phyloP scores from a whole-genome alignment of 2,888 invertebrate species.

The Pteria penguin region DNA sequence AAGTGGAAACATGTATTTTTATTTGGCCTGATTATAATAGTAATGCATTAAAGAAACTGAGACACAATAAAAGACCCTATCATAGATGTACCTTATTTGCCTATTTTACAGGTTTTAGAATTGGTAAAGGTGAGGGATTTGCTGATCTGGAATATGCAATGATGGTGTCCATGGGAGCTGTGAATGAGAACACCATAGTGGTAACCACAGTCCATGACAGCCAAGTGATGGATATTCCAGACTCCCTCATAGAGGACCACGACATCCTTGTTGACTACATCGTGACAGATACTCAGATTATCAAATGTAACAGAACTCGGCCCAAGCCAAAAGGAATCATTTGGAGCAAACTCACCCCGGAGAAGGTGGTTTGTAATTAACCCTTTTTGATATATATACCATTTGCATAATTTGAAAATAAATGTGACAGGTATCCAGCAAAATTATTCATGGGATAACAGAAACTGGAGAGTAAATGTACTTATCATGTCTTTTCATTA shows the following conservation, averaged over 20 bases:
- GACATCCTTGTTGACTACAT: constrained; percentile 93
- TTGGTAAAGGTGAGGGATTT: constrained; percentile 93
- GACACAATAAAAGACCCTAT: too few species aligned
- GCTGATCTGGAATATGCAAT: constrained; percentile 92
- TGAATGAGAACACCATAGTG: constrained; percentile 87
- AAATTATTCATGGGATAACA: too few species aligned
- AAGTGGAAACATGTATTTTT: too few species aligned
- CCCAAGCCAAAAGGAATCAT: constrained; percentile 87
- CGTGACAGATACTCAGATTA: constrained; percentile 90
- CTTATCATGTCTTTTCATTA: too few species aligned
- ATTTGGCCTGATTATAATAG: too few species aligned
- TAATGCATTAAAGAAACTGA: too few species aligned
- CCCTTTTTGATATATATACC: background rate
- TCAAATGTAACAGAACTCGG: constrained; percentile 83
- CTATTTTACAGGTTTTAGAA: constrained; percentile 84
- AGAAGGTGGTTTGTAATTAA: constrained; percentile 45
- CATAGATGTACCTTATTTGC: constrained; percentile 1
- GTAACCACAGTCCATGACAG: constrained; percentile 91
- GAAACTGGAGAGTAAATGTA: too few species aligned
- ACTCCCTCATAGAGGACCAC: constrained; percentile 87
- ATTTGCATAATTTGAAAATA: too few species aligned
- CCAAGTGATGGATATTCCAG: constrained; percentile 89
- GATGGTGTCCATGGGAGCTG: constrained; percentile 88
- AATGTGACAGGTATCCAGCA: too few species aligned
- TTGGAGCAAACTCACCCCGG: constrained; percentile 85